Base-by-base conservation (phyloP, 2,888 invertebrate genomes). In the Dinocampus coccinellae region DNA sequence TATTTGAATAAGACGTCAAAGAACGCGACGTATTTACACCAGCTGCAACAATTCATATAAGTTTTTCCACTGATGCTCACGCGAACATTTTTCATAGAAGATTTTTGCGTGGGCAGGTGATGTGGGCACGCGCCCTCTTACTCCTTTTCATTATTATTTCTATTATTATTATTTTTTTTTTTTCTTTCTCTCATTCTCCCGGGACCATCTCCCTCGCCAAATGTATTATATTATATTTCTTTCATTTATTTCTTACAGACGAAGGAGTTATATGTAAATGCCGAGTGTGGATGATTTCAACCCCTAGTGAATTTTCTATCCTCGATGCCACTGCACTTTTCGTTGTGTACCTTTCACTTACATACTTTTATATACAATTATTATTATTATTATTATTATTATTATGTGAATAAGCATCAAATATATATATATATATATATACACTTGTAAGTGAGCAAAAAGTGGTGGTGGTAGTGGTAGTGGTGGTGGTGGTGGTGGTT, bases 61-160 rank as follows among this genome's bases (percentile, higher is more conserved):
- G 52, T 57, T 72, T 33, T 69, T 67, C 69, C 60, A n/a, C n/a
- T n/a, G n/a, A n/a, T n/a, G n/a, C n/a, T 22, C 52, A 64, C 66
- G 75, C 73, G 9, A 47, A 47, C 7, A 1, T 75, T 75, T 77
- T 73, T 72, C 69, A 61, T 16, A 10, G 66, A n/a, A 72, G 73
- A 74, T 76, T 76, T 73, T 71, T 72, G 36, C 61, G 58, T 1
- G 63, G n/a, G 82, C 85, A 84, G 85, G 82, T 83, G 83, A 80
- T 82, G 79, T 77, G 76, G 83, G 84, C 85, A 85, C 84, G 83
- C 83, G 84, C 82, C 81, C 75, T 73, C 73, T 73, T 73, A 70
- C 73, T 72, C 74, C 69, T 69, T 62, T 73, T 70, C 68, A 16
- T 39, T 64, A 57, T 63, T 66, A 53, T 42, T 61, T 52, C 33